A percentile compares a stretch with the other conserved stretches of the same genome.
Evolutionary conservation across 2,113 vertebrate species (phyloP).

Genomic region (Pelmatolapia mariae): DNA sequence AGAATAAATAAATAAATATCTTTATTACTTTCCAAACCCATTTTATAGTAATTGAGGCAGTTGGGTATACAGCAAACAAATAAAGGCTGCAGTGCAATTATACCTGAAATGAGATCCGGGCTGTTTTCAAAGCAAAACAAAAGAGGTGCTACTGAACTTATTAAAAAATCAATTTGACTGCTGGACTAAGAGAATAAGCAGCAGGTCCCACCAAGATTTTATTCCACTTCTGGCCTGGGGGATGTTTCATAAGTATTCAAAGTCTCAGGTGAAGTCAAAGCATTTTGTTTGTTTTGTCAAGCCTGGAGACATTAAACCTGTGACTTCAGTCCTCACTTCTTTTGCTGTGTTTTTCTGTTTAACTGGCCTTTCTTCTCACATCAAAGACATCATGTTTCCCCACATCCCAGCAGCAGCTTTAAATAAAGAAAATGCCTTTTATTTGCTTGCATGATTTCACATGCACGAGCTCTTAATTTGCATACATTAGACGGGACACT

Average conservation of each 20-base stretch:
- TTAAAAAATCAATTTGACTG: background rate
- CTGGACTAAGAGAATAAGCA: background rate
- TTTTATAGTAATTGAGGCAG: background rate
- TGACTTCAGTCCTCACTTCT: background rate
- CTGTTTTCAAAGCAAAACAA: background rate
- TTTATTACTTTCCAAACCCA: background rate
- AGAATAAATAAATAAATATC: background rate
- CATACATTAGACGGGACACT: background rate
- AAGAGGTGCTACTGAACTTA: background rate
- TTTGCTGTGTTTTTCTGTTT: background rate
- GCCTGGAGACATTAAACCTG: background rate
- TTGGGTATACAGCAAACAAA: background rate
- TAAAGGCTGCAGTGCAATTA: background rate
- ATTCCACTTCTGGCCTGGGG: background rate
- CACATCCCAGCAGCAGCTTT: background rate
- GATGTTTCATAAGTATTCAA: background rate
- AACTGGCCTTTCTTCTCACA: background rate
- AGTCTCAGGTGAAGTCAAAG: background rate
- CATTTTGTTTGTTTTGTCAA: background rate
- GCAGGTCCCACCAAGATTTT: background rate
- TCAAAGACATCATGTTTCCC: background rate
- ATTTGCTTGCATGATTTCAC: background rate
- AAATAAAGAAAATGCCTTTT: background rate
- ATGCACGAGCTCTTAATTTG: background rate
- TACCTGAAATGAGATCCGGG: background rate